A percentile compares a stretch with the other conserved stretches of the same genome.
Conservation (phyloP, 2,797 vertebrate species). For the Siniperca scherzeri region DNA sequence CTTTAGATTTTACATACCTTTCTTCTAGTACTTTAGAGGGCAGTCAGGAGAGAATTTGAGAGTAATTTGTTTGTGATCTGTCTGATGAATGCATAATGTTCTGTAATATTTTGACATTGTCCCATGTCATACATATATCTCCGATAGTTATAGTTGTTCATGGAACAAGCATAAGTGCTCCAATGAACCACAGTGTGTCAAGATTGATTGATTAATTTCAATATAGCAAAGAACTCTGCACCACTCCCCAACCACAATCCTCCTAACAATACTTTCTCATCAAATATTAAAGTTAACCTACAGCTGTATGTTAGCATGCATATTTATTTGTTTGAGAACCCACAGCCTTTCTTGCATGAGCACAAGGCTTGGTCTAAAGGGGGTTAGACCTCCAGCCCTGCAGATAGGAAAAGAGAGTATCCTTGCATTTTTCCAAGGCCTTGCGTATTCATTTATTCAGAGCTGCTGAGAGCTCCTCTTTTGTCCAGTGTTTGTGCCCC, state of each 20-base stretch:
- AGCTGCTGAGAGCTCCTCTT: slow-evolving; percentile 25
- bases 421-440: slow-evolving; percentile 23
- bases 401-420: neutral
- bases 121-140: neutral
- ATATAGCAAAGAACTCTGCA: neutral
- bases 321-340: slow-evolving; percentile 28
- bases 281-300: slow-evolving; percentile 55
- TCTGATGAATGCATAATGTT: neutral
- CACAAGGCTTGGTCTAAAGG: neutral
- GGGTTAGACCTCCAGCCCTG: neutral
- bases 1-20: neutral
- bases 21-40: too few relatives aligned
- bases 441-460: slow-evolving; percentile 3
- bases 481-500: slow-evolving; percentile 18
- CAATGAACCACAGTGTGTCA: slow-evolving; percentile 19
- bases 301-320: slow-evolving; percentile 29
- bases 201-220: slow-evolving; percentile 33
- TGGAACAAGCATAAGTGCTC: slow-evolving; percentile 9
- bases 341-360: neutral
- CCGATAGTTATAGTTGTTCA: slow-evolving; percentile 1
- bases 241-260: neutral
- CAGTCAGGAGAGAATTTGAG: neutral
- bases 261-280: slow-evolving; percentile 32
- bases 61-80: neutral
- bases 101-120: neutral